Evolutionary conservation across 2,888 invertebrate species (phyloP), one percentile per base, ranked within the genome.

Genomic region (Cheilosia urbana): DNA sequence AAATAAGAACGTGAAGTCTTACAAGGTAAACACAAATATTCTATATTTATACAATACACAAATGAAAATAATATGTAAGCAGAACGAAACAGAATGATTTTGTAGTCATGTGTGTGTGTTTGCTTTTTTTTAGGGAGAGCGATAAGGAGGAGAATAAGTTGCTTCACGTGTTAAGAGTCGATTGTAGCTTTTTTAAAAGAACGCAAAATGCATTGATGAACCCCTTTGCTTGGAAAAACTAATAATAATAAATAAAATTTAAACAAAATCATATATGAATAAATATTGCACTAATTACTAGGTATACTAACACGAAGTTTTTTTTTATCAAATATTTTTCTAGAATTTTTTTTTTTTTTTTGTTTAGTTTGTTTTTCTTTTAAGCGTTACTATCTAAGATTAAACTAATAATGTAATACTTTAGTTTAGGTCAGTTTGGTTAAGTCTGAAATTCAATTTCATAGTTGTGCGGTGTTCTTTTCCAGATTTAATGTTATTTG

Each of bases 251-350:
- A 37, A 37, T 37, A 37, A 37, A 37, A 11, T 37, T 0, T 13
- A 62, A 75, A 34, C 21, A 19, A 66, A 58, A 53, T 53, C 19
- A 53, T 27, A 63, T 11, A 47, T 47, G 4, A 53, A 76, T 85
- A 71, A 71, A 85, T 85, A 85, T 85, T 85, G 85, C 85, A 85
- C 85, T 85, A 85, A 81, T 58, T 71, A 63, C 76, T n/a, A n/a
- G n/a, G n/a, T n/a, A n/a, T n/a, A n/a, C n/a, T 80, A 85, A 81
- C 76, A 85, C 80, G 65, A 75, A 65, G 51, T 75, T 82, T 55
- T 82, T 3, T 24, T 63, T 71, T 84, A 76, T 62, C 57, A 72
- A 81, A 81, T 76, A 81, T 85, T 85, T 85, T 72, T 81, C 85
- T 85, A 85, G 21, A 65, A 65, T 71, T 19, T 37, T 57, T 77